Percentiles rank a stretch among this genome's conserved stretches.
These are phyloP conservation scores for Corythornis leucogaster DNA, from an alignment of 2,797 vertebrate genomes.

Conservation along the genomic window DNA sequence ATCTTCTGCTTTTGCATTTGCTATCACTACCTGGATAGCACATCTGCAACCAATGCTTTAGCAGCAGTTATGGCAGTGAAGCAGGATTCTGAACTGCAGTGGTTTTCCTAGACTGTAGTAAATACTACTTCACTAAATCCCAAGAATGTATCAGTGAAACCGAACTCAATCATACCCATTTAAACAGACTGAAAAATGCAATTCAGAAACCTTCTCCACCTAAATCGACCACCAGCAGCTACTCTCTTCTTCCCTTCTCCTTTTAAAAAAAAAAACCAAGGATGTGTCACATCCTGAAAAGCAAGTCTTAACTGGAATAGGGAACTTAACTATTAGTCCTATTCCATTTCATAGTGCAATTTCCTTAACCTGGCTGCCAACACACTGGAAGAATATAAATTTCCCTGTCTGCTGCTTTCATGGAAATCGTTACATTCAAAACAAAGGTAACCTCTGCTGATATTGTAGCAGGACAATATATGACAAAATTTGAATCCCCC, in stretches of 20 bases:
- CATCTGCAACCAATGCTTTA: not conserved
- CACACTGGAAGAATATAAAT: not conserved
- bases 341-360: not conserved
- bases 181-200: not conserved
- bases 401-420: not conserved
- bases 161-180: not conserved
- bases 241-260: not conserved
- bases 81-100: not conserved
- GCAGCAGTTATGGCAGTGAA: rapidly evolving
- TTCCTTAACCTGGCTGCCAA: not conserved
- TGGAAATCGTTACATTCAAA: not conserved
- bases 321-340: constrained; percentile 20
- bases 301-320: constrained; percentile 14
- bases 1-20: not conserved
- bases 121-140: not conserved
- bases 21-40: not conserved
- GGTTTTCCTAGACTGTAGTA: not conserved
- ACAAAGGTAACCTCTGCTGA: not conserved
- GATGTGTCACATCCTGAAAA: constrained; percentile 15
- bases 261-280: not conserved
- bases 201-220: not conserved
- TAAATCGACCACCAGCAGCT: not conserved
- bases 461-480: not conserved
- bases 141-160: not conserved
- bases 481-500: not conserved